A percentile compares a stretch with the other conserved stretches of the same genome.
These are phyloP conservation scores for Spisula subtruncata DNA, from an alignment of 2,888 invertebrate species.

Conservation along the genomic window DNA sequence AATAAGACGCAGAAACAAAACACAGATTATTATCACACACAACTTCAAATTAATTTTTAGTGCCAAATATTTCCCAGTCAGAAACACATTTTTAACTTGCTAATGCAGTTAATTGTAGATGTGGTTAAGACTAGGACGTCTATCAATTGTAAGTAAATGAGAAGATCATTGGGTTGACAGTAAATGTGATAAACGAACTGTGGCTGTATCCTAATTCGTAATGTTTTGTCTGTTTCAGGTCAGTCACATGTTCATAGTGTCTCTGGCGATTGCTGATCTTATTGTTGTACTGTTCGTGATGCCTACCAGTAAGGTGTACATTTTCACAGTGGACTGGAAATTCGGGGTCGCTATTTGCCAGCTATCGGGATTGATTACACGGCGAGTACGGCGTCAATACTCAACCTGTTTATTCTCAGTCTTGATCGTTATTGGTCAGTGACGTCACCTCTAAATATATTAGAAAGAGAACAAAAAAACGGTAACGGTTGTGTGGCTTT, in stretches of 20 bases:
- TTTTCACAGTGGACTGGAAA: slow-evolving; percentile 87
- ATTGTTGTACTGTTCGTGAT: slow-evolving; percentile 89
- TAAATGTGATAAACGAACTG: neutral
- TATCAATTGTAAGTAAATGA: slow-evolving; percentile 27
- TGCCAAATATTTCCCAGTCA: neutral
- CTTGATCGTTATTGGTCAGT: slow-evolving; percentile 89
- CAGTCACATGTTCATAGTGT: slow-evolving; percentile 89
- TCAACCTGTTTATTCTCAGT: slow-evolving; percentile 89
- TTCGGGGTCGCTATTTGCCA: slow-evolving; percentile 89
- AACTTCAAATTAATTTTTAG: neutral
- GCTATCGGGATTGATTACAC: slow-evolving; percentile 90
- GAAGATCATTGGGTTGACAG: neutral
- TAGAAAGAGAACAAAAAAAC: slow-evolving; percentile 88
- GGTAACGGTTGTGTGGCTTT: slow-evolving; percentile 88
- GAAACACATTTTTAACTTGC: neutral
- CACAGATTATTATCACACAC: neutral
- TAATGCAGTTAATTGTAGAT: slow-evolving; percentile 8
- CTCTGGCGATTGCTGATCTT: slow-evolving; percentile 89
- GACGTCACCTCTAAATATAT: slow-evolving; percentile 89
- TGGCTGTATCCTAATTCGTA: neutral
- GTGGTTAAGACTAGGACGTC: neutral
- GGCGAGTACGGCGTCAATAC: slow-evolving; percentile 90
- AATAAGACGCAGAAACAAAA: neutral
- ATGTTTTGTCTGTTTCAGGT: slow-evolving; percentile 86
- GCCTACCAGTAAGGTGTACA: slow-evolving; percentile 89